A percentile compares a stretch with the other conserved stretches of the same genome.
phyloP scores from a whole-genome alignment of 2,113 vertebrate species.

The Brachyhypopomus occidentalis region DNA sequence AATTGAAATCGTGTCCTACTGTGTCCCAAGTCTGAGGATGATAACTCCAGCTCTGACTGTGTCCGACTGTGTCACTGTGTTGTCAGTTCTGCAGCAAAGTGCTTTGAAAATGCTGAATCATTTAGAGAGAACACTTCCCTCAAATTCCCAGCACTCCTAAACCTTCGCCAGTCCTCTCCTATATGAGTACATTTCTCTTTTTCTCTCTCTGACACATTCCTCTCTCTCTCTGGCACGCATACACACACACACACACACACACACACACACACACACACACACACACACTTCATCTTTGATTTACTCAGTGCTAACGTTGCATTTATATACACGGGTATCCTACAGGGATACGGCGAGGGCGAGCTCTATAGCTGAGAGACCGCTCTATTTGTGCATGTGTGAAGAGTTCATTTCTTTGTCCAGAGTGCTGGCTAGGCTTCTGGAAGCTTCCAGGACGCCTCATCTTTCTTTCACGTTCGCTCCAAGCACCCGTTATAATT shows the following conservation, averaged over 20 bases:
- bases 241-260: neutral
- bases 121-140: slow-evolving; percentile 27
- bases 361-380: slow-evolving; percentile 16
- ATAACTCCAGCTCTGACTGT: neutral
- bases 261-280: neutral
- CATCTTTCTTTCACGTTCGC: neutral
- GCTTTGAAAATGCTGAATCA: slow-evolving; percentile 50
- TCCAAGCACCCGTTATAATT: slow-evolving; percentile 32
- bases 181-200: slow-evolving; percentile 3
- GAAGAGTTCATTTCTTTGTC: slow-evolving; percentile 31
- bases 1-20: too few relatives aligned
- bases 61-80: neutral
- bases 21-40: too few relatives aligned
- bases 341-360: slow-evolving; percentile 27
- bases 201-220: slow-evolving; percentile 11
- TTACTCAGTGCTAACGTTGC: slow-evolving; percentile 41
- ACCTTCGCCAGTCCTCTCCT: slow-evolving; percentile 5
- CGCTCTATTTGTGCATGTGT: slow-evolving; percentile 29
- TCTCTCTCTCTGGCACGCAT: too few relatives aligned
- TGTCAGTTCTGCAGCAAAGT: slow-evolving; percentile 23
- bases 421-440: slow-evolving; percentile 11
- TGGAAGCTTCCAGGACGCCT: neutral
- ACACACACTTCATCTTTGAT: neutral
- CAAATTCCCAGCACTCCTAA: slow-evolving; percentile 5
- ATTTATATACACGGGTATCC: slow-evolving; percentile 38